Conservation (phyloP, 92 coral and sea anemone species). For the Virgularia gustaviana region DNA sequence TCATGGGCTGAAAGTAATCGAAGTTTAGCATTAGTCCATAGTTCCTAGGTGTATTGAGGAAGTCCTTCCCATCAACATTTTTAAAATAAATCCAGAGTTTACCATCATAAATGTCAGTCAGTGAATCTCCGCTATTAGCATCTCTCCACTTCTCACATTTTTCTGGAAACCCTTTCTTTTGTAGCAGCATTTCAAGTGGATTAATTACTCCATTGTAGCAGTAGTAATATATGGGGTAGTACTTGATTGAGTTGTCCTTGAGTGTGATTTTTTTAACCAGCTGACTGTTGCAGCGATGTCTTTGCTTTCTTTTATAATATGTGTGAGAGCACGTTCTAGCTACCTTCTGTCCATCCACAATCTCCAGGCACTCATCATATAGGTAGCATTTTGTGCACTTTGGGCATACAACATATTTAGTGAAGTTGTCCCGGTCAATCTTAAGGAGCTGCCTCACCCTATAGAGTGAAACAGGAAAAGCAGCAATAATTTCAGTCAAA, state of each 20-base stretch:
- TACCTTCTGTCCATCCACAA: neutral
- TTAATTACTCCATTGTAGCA: constrained; percentile 38
- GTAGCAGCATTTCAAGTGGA: constrained; percentile 27
- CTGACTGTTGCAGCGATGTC: neutral
- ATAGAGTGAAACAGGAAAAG: constrained; percentile 36
- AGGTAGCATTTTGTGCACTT: constrained; percentile 40
- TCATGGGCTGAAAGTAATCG: constrained; percentile 72
- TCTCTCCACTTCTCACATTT: constrained; percentile 45
- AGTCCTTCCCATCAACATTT: constrained; percentile 33
- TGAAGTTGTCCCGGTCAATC: constrained; percentile 37
- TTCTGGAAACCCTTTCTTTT: constrained; percentile 18
- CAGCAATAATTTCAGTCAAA: constrained; percentile 13
- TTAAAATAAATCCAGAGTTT: constrained; percentile 51
- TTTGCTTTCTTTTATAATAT: constrained; percentile 9
- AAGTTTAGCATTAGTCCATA: constrained; percentile 62
- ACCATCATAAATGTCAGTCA: constrained; percentile 47
- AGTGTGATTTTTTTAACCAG: constrained; percentile 14
- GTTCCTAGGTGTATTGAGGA: constrained; percentile 53
- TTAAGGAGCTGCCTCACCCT: constrained; percentile 34
- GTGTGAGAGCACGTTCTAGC: constrained; percentile 6
- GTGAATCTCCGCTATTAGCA: neutral
- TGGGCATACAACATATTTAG: constrained; percentile 43
- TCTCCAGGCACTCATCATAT: constrained; percentile 30
- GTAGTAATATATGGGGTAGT: constrained; percentile 10
- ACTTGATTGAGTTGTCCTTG: constrained; percentile 22